A percentile compares a stretch with the other conserved stretches of the same genome.
Evolutionary conservation across 2,113 vertebrate species (phyloP).

Genomic region (Vulpes lagopus): DNA sequence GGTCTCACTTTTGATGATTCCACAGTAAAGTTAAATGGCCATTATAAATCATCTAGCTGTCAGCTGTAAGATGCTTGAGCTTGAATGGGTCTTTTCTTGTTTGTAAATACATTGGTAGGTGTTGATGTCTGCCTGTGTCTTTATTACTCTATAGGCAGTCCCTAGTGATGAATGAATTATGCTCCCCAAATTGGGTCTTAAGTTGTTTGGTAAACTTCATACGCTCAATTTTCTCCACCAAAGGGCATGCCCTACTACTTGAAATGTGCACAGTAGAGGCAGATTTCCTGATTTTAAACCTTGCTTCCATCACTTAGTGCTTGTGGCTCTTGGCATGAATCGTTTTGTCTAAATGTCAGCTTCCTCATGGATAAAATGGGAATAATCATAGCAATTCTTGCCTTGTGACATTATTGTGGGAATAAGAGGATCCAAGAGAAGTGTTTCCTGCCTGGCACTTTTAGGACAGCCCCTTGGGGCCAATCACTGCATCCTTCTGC

Average conservation of each 20-base stretch:
- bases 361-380: not conserved
- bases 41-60: not conserved
- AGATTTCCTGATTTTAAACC: not conserved
- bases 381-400: not conserved
- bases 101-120: not conserved
- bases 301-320: not conserved
- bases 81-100: not conserved
- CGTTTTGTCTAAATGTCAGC: not conserved
- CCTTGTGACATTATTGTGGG: not conserved
- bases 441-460: not conserved
- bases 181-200: not conserved
- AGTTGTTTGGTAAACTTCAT: not conserved
- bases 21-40: not conserved
- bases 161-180: not conserved
- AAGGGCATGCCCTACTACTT: not conserved
- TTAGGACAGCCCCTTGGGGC: not conserved
- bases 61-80: not conserved
- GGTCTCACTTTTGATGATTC: not conserved
- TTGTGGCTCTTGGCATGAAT: not conserved
- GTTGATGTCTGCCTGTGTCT: not conserved
- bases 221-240: not conserved
- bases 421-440: not conserved
- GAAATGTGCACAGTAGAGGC: not conserved
- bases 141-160: not conserved
- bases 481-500: not conserved